Evolutionary conservation across 2,797 vertebrate species (phyloP).

Genomic region (Myoxocephalus aenaeus): DNA sequence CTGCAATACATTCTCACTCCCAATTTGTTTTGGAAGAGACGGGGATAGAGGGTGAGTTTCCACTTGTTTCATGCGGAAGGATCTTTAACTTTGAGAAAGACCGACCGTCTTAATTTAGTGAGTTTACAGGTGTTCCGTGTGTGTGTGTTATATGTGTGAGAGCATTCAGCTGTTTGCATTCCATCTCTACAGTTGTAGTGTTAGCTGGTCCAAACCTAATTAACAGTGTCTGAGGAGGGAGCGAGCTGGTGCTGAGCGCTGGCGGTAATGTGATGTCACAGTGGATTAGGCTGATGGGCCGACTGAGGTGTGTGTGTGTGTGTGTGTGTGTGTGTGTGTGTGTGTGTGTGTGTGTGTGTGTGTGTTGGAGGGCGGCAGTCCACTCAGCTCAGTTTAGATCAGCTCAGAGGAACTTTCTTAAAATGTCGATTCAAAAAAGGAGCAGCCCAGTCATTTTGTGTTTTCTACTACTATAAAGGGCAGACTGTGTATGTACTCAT

Average conservation of each 20-base stretch:
- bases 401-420: conserved; percentile 22
- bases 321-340: conserved; percentile 2
- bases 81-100: not conserved
- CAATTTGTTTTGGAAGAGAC: too few species aligned
- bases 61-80: too few species aligned
- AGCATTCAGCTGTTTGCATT: conserved; percentile 68
- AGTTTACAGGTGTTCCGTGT: conserved; percentile 23
- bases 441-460: conserved; percentile 4
- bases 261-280: conserved; percentile 83
- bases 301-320: conserved; percentile 8
- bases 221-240: conserved; percentile 71
- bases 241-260: conserved; percentile 70
- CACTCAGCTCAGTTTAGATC: conserved; percentile 28
- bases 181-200: conserved; percentile 58
- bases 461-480: conserved; percentile 21
- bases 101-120: conserved; percentile 9
- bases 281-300: conserved; percentile 78
- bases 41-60: too few species aligned
- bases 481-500: conserved; percentile 14
- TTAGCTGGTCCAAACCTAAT: conserved; percentile 78
- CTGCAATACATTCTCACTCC: too few species aligned
- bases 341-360: not conserved
- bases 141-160: conserved; percentile 8
- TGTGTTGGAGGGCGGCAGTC: not conserved
- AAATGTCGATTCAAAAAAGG: conserved; percentile 16